Evolutionary conservation across 2,888 invertebrate genomes (phyloP), one percentile per base, ranked within the genome.

Genomic region (Opisthograptis luteolata): DNA sequence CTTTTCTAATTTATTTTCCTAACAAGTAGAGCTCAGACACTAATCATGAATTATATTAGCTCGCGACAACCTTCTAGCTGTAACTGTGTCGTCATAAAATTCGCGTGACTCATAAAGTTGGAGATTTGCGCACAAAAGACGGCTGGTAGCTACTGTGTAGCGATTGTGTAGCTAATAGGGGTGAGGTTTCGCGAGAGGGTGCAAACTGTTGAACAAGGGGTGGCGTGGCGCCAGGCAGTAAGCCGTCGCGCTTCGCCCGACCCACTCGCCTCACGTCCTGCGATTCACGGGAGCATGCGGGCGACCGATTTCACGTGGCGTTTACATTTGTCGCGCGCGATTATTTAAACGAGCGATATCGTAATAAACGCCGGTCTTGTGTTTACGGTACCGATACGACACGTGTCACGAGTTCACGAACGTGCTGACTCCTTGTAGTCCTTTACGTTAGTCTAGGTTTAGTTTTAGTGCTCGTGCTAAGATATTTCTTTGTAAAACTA

Each of bases 171-270:
- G 64, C 63, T 64, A 63, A 60, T 54, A 67, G 77, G 84, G 82
- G 77, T 78, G 75, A 64, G 68, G 66, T 69, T 69, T 67, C 65
- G 71, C 69, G 73, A 73, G 82, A 81, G 86, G 87, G 86, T 83
- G 86, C 81, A 79, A 88, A 83, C 88, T 89, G 89, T 89, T 89
- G 89, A 89, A 73, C 82, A 65, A 40, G 78, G 86, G 87, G 86
- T 81, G 83, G 74, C 59, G 64, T 58, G 83, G 77, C 87, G 85
- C 82, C 87, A 87, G 85, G 81, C 87, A 87, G 88, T 87, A 75
- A 73, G 84, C 77, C 84, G 85, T 71, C 73, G 76, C 66, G 58
- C 76, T 74, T 76, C 66, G 68, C 62, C 63, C 72, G 67, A 60
- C 41, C 63, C 73, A 76, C 79, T 52, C 51, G 52, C 62, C 71